Evolutionary conservation across 1,140 invertebrate genomes (phyloP).

Genomic region (Drosophila lacertosa): DNA sequence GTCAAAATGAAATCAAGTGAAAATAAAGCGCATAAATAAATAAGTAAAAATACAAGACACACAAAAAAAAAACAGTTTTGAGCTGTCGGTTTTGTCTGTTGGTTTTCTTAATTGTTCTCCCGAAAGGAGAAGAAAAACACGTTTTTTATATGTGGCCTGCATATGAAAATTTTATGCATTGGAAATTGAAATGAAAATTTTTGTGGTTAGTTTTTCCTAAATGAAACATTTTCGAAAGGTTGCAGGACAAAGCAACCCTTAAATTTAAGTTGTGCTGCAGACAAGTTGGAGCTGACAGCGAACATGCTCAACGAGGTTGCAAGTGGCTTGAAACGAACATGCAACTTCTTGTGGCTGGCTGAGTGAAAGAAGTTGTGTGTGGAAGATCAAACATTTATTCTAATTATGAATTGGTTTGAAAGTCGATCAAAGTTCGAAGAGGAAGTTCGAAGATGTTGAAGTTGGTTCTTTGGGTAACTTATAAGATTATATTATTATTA

Average conservation of each 20-base stretch:
- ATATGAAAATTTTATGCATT: slow-evolving; percentile 15
- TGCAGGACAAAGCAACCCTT: slow-evolving; percentile 48
- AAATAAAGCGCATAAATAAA: slow-evolving; percentile 74
- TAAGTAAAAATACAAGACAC: slow-evolving; percentile 65
- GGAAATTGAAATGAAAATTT: slow-evolving; percentile 18
- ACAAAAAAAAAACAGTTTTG: slow-evolving; percentile 30
- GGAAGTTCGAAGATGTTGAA: not conserved
- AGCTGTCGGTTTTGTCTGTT: slow-evolving; percentile 42
- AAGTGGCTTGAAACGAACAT: not conserved
- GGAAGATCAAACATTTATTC: no score
- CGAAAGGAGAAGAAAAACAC: slow-evolving; percentile 31
- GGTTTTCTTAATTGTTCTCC: slow-evolving; percentile 61
- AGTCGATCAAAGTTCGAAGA: no score
- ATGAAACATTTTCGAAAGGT: not conserved
- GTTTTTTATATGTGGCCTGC: slow-evolving; percentile 42
- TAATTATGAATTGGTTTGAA: no score
- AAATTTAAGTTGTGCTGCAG: not conserved
- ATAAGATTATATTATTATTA: no score
- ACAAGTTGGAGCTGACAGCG: slow-evolving; percentile 2
- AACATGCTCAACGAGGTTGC: slow-evolving; percentile 39
- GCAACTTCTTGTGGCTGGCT: slow-evolving; percentile 20
- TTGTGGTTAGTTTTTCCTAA: slow-evolving; percentile 44
- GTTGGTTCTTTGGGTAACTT: no score
- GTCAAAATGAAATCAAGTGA: slow-evolving; percentile 77
- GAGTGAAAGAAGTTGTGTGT: not conserved